Percentiles rank a stretch among this genome's conserved stretches.
phyloP scores from a whole-genome alignment of 2,113 vertebrate species.

The Mionectes macconnelli region DNA sequence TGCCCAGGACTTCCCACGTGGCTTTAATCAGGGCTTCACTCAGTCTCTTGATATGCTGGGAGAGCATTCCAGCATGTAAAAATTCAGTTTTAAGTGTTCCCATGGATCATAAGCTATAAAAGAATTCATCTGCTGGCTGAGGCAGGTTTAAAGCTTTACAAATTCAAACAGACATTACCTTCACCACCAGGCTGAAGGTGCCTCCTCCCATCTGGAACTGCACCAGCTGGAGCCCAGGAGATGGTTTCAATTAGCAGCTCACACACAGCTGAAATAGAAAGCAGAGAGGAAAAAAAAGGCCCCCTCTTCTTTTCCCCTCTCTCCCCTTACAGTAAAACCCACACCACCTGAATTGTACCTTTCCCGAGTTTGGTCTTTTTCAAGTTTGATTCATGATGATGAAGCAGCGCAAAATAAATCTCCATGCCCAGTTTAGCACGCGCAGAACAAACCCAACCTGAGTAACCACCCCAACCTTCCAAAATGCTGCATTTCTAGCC shows the following conservation, averaged over 20 bases:
- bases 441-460: not conserved
- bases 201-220: accelerated
- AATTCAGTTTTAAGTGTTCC: not conserved
- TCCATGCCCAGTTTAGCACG: not conserved
- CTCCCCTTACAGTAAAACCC: not conserved
- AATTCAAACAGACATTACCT: not conserved
- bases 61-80: accelerated
- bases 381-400: not conserved
- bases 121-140: not conserved
- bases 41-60: not conserved
- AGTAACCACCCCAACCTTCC: not conserved
- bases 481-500: not conserved
- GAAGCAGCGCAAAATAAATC: not conserved
- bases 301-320: not conserved
- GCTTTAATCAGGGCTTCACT: not conserved
- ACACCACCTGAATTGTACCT: not conserved
- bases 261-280: not conserved
- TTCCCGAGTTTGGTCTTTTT: not conserved
- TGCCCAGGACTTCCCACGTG: not conserved
- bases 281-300: not conserved
- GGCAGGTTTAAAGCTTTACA: not conserved
- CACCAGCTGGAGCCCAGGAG: not conserved
- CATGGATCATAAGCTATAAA: not conserved
- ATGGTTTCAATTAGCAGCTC: not conserved
- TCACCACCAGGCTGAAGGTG: not conserved